A percentile compares a stretch with the other conserved stretches of the same genome.
phyloP scores from a whole-genome alignment of 2,113 vertebrate genomes.

The Spea bombifrons region DNA sequence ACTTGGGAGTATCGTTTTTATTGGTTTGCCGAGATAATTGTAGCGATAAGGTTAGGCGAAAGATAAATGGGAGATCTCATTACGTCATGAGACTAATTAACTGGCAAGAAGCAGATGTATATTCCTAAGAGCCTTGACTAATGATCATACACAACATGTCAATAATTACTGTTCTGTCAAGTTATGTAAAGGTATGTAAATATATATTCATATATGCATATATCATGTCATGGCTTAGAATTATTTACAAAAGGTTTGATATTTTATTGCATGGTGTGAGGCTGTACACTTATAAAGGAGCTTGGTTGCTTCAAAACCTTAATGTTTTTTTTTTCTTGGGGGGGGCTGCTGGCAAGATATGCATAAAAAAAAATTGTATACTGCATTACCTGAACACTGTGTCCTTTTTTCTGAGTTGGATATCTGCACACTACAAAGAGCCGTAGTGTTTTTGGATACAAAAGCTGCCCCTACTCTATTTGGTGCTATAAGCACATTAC shows the following conservation, averaged over 20 bases:
- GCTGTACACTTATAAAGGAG: too few species aligned
- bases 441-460: too few species aligned
- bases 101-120: background rate
- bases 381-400: too few species aligned
- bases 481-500: too few species aligned
- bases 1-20: background rate
- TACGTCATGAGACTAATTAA: constrained; percentile 10
- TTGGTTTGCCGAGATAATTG: constrained; percentile 4
- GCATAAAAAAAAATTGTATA: too few species aligned
- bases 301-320: too few species aligned
- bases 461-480: too few species aligned
- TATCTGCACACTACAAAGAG: too few species aligned
- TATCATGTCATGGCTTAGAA: background rate
- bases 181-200: background rate
- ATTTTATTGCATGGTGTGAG: too few species aligned
- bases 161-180: background rate
- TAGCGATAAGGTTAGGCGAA: background rate
- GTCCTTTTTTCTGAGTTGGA: too few species aligned
- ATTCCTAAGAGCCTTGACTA: background rate
- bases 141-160: background rate
- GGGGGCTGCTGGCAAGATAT: too few species aligned
- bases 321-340: too few species aligned
- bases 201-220: background rate
- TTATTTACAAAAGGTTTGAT: background rate
- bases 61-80: background rate